Conservation (phyloP, 2,888 invertebrate genomes). For the Nephrocerus scutellatus region DNA sequence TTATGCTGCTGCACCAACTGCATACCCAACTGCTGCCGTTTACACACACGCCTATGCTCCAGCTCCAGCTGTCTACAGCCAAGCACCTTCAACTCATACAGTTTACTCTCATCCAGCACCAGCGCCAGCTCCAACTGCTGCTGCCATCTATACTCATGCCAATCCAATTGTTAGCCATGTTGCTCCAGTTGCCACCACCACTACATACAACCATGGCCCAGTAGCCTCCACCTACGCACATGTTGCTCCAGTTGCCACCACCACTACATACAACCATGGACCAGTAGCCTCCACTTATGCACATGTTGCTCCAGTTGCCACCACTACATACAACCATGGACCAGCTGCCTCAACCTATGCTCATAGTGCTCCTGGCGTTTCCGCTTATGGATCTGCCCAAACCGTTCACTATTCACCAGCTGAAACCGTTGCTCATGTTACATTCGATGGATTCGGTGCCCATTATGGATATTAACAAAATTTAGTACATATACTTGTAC, state of each 20-base stretch:
- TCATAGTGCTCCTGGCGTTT: slow-evolving; percentile 20
- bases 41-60: slow-evolving; percentile 23
- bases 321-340: slow-evolving; percentile 23
- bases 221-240: slow-evolving; percentile 36
- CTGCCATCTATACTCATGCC: not conserved
- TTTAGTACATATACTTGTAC: too few species aligned
- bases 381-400: slow-evolving; percentile 19
- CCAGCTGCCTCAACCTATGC: slow-evolving; percentile 22
- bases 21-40: slow-evolving; percentile 28
- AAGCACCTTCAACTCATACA: slow-evolving; percentile 37
- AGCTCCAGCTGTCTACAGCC: too few species aligned
- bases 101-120: slow-evolving; percentile 31
- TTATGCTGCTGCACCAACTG: slow-evolving; percentile 29
- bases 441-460: slow-evolving; percentile 57
- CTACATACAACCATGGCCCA: slow-evolving; percentile 21
- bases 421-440: slow-evolving; percentile 55
- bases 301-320: slow-evolving; percentile 29
- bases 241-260: slow-evolving; percentile 31
- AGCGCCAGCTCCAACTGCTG: slow-evolving; percentile 8
- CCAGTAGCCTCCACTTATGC: slow-evolving; percentile 25
- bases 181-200: not conserved
- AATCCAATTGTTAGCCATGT: not conserved
- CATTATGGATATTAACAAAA: slow-evolving; percentile 57
- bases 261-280: slow-evolving; percentile 12
- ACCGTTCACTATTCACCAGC: slow-evolving; percentile 48